Conservation (phyloP, 2,797 vertebrate genomes). For the Manis crassicaudata region DNA sequence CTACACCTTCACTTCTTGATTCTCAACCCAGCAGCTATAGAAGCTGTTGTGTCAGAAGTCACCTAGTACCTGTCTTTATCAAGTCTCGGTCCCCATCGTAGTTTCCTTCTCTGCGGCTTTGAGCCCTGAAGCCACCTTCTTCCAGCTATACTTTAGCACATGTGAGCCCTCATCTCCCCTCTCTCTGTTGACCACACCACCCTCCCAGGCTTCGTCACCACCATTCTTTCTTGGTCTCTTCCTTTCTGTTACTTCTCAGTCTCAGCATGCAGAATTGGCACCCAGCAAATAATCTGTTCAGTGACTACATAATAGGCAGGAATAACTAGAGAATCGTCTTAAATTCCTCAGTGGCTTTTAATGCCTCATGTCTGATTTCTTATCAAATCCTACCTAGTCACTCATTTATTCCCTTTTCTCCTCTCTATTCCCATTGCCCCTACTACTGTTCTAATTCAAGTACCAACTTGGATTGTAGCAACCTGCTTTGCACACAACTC, state of each 20-base stretch:
- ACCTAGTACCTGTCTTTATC: not conserved
- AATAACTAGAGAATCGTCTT: slow-evolving; percentile 18
- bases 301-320: not conserved
- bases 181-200: not conserved
- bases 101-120: not conserved
- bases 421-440: not conserved
- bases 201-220: not conserved
- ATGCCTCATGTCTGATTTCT: not conserved
- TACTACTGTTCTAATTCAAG: not conserved
- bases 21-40: not conserved
- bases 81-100: not conserved
- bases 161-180: not conserved
- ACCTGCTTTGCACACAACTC: not conserved
- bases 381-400: not conserved
- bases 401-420: not conserved
- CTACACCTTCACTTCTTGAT: not conserved
- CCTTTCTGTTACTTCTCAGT: slow-evolving; percentile 15
- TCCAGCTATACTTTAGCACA: not conserved
- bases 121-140: not conserved
- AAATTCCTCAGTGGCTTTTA: not conserved
- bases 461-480: not conserved
- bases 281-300: not conserved
- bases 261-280: slow-evolving; percentile 24
- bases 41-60: not conserved
- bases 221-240: not conserved